Base-by-base conservation (phyloP, 92 coral and sea anemone genomes). In the Palythoa grandiflora region DNA sequence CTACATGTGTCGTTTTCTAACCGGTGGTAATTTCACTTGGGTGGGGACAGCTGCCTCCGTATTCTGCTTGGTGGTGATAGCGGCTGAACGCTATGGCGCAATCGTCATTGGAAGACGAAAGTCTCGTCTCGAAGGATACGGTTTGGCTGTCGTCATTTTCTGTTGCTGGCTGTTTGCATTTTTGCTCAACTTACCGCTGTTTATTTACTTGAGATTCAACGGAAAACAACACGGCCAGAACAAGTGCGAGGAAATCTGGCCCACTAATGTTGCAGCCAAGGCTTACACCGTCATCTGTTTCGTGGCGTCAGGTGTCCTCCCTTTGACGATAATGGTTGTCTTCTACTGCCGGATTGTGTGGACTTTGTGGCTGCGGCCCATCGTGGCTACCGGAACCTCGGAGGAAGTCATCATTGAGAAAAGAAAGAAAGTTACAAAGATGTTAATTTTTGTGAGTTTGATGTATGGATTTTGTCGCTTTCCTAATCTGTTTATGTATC, bases 401-500 rank as follows among this genome's bases (percentile, higher is more conserved):
- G 91, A 91, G 4, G 91, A 71, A 17, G 91, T 89, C 39, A 88
- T 91, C 7, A 70, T 89, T 8, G 84, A 91, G 50, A 81, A 90
- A 52, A 75, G 89, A 19, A 90, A 75, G 44, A 95, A 93, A 83
- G 96, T 92, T n/a, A 93, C 96, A 3, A 89, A 89, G 73, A 93
- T 95, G 96, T 84, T 92, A 21, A 53, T 80, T 8, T 79, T 91
- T 1, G 93, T 95, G 7, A 95, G 93, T 63, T 40, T 93, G 11
- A 55, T 91, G 48, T 95, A 89, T 77, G 90, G 89, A 0, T 40
- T 91, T 1, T 95, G 96, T 80, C 75, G 96, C 85, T 17, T 89
- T 13, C 98, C 98, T n/a, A 93, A 93, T 75, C 63, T 95, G 65
- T 84, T 91, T 38, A 65, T 95, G 37, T 95, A 95, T 84, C 87